phyloP scores from a whole-genome alignment of 2,797 vertebrate species.

The Melanotaenia boesemani region DNA sequence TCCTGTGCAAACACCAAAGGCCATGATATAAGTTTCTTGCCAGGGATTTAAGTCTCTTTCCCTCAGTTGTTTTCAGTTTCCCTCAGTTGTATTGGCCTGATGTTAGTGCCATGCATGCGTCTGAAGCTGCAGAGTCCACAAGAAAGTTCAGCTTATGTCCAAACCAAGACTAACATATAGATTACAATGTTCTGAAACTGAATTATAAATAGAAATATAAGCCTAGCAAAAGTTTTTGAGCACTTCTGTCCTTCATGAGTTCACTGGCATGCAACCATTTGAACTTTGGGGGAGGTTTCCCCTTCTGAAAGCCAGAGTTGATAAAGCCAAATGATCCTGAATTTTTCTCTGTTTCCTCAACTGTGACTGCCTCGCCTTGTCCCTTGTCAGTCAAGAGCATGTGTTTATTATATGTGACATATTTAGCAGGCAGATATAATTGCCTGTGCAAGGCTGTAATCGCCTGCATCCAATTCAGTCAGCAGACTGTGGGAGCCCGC shows the following conservation, averaged over 20 bases:
- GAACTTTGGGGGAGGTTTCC: slow-evolving; percentile 41
- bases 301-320: slow-evolving; percentile 34
- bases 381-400: slow-evolving; percentile 71
- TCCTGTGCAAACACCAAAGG: slow-evolving; percentile 87
- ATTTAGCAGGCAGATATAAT: slow-evolving; percentile 82
- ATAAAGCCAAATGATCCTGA: slow-evolving; percentile 53
- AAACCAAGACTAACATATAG: slow-evolving; percentile 18
- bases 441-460: slow-evolving; percentile 74
- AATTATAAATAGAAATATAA: slow-evolving; percentile 10
- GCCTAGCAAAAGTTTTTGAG: slow-evolving; percentile 6
- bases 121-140: slow-evolving; percentile 45
- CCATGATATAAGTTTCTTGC: slow-evolving; percentile 81
- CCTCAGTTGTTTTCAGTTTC: slow-evolving; percentile 75
- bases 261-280: slow-evolving; percentile 39
- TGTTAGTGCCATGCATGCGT: slow-evolving; percentile 65
- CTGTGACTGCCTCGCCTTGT: slow-evolving; percentile 51
- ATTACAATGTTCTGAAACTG: slow-evolving; percentile 9
- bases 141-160: slow-evolving; percentile 38
- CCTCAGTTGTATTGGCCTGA: slow-evolving; percentile 75
- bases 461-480: slow-evolving; percentile 73
- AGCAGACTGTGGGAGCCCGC: slow-evolving; percentile 66
- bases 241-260: slow-evolving; percentile 33
- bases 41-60: slow-evolving; percentile 72
- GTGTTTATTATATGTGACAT: slow-evolving; percentile 80
- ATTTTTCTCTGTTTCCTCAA: slow-evolving; percentile 48